Percentiles rank a stretch among this genome's conserved stretches.
phyloP scores from a whole-genome alignment of 1,140 invertebrate genomes.

The Scaptomyza pallida region DNA sequence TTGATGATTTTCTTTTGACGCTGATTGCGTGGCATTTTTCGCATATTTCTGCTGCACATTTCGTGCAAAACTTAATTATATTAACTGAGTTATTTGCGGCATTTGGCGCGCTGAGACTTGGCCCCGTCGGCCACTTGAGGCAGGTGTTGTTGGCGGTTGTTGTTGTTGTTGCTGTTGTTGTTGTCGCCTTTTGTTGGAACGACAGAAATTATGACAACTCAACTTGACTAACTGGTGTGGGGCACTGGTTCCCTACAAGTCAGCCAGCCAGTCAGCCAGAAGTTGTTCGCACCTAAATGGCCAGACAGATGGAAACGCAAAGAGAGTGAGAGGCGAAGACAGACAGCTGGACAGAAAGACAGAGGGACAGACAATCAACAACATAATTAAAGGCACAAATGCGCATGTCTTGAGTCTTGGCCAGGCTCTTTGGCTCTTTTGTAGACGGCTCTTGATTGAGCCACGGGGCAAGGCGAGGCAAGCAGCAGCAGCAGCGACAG shows the following conservation, averaged over 20 bases:
- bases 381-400: constrained; percentile 82
- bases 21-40: constrained; percentile 80
- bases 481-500: neutral
- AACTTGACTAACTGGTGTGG: constrained; percentile 79
- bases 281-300: constrained; percentile 69
- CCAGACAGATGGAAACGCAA: constrained; percentile 48
- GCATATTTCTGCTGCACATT: constrained; percentile 78
- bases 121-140: constrained; percentile 33
- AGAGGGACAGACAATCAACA: constrained; percentile 57
- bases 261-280: constrained; percentile 40
- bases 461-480: neutral
- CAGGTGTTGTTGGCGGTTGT: constrained; percentile 32
- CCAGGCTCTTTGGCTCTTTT: constrained; percentile 7
- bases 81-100: constrained; percentile 82
- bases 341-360: constrained; percentile 33
- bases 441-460: constrained; percentile 16
- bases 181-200: constrained; percentile 58
- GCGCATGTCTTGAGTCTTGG: constrained; percentile 57
- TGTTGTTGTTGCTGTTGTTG: constrained; percentile 48
- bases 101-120: constrained; percentile 74
- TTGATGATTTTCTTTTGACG: constrained; percentile 10
- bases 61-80: constrained; percentile 83
- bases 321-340: constrained; percentile 13
- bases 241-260: constrained; percentile 52
- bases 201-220: constrained; percentile 82